phyloP scores from a whole-genome alignment of 2,888 invertebrate genomes.

The Dioctria linearis region DNA sequence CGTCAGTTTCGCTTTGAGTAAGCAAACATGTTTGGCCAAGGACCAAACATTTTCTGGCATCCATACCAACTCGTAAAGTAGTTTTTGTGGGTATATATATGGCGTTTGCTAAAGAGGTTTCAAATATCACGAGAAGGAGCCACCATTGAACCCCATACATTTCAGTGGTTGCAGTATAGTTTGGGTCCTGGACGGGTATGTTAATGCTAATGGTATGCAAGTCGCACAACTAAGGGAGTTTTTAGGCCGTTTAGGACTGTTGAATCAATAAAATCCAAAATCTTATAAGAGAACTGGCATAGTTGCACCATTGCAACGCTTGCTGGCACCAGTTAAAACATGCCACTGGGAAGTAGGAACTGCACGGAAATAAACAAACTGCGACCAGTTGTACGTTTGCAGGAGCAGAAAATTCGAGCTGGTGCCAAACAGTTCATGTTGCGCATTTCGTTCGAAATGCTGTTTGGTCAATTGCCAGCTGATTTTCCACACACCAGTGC shows the following conservation, averaged over 20 bases:
- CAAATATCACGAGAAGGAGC: constrained; percentile 24
- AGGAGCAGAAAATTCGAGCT: constrained; percentile 12
- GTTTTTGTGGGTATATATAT: constrained; percentile 20
- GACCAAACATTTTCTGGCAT: constrained; percentile 38
- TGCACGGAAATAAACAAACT: constrained; percentile 40
- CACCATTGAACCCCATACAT: constrained; percentile 6
- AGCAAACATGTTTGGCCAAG: constrained; percentile 23
- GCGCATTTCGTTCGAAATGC: constrained; percentile 38
- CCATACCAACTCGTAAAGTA: not conserved
- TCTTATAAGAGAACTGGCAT: constrained; percentile 18
- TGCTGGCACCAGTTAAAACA: constrained; percentile 13
- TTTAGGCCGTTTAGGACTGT: constrained; percentile 12
- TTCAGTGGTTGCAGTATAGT: constrained; percentile 9
- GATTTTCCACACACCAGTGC: constrained; percentile 46
- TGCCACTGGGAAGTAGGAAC: not conserved
- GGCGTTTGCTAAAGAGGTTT: constrained; percentile 14
- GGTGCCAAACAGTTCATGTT: constrained; percentile 44
- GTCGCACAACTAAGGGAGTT: constrained; percentile 16
- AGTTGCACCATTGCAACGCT: not conserved
- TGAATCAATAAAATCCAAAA: constrained; percentile 47
- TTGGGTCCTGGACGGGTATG: not conserved
- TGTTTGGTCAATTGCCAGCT: constrained; percentile 51
- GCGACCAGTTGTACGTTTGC: constrained; percentile 39
- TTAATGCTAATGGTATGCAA: constrained; percentile 26
- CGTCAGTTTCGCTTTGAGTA: not conserved